Evolutionary conservation across 2,888 invertebrate genomes (phyloP), one percentile per base, ranked within the genome.

Genomic region (Scotopteryx bipunctaria): DNA sequence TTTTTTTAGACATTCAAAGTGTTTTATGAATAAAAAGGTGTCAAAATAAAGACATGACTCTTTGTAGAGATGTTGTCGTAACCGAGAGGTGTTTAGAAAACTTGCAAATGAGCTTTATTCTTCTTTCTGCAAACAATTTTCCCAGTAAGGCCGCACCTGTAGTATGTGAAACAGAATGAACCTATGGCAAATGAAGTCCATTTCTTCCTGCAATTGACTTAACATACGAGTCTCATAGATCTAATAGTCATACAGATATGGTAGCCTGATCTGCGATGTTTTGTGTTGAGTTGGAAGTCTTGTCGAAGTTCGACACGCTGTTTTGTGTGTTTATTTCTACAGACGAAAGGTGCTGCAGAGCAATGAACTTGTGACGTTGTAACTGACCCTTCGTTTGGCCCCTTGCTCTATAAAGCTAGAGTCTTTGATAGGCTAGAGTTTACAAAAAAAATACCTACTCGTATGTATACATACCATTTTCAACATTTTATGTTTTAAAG

Each of bases 301-400:
- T 85, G 86, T 87, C 88, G 86, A 85, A 84, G 81, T 86, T 86
- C 83, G 83, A 84, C 86, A 84, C 80, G 47, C 38, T 32, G 32
- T 27, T 44, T 38, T 45, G 42, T 37, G 48, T 49, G 64, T 59
- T 77, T 88, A 89, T 89, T 86, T 86, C 85, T 86, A 86, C 67
- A 66, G 70, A 73, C 83, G 82, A 86, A 86, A 89, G 87, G 87
- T 86, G 86, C 79, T 82, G 72, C 53, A 75, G 88, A 80, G 79
- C 88, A 83, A 81, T 76, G 89, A 86, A 78, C 86, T 73, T 43
- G 23, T 44, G 40, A 51, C 47, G 35, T 60, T 35, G 40, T 36
- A 52, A 52, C 52, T 25, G 17, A 44, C 35, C n/a, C 43, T 35
- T 8, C 9, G 32, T 43, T 32, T 16, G 5, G 9, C 33, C 33